Evolutionary conservation across 2,797 vertebrate species (phyloP).

Genomic region (Antennarius maculatus): DNA sequence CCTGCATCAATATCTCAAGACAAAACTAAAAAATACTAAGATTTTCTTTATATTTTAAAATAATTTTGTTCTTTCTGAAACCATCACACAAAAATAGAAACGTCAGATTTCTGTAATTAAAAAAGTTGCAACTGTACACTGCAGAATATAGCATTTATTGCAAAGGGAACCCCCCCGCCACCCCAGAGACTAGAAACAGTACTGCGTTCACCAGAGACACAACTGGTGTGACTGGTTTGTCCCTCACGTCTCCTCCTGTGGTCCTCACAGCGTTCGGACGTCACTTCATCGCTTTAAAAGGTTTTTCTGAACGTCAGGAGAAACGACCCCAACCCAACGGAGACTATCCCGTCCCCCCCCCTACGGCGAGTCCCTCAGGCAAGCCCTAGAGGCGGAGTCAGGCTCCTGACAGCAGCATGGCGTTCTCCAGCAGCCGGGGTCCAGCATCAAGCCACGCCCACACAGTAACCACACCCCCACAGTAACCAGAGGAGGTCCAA

Average conservation of each 20-base stretch:
- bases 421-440: too few species aligned
- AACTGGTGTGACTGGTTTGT: slow-evolving; percentile 50
- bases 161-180: slow-evolving; percentile 80
- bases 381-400: too few species aligned
- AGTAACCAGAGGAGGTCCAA: too few species aligned
- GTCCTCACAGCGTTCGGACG: too few species aligned
- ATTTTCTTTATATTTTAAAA: slow-evolving; percentile 82
- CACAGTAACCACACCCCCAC: too few species aligned
- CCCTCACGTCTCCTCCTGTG: slow-evolving; percentile 11
- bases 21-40: slow-evolving; percentile 79
- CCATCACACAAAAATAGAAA: slow-evolving; percentile 83
- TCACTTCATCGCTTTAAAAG: too few species aligned
- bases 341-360: too few species aligned
- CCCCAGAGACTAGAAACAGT: slow-evolving; percentile 76
- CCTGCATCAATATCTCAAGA: slow-evolving; percentile 80
- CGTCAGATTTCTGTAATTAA: slow-evolving; percentile 76
- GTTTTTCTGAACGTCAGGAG: too few species aligned
- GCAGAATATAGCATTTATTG: slow-evolving; percentile 83
- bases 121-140: slow-evolving; percentile 86
- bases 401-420: too few species aligned
- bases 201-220: slow-evolving; percentile 73
- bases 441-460: too few species aligned
- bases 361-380: too few species aligned
- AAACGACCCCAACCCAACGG: too few species aligned
- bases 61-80: slow-evolving; percentile 83